Base-by-base conservation (phyloP, 2,113 vertebrate species). In the Mola mola region DNA sequence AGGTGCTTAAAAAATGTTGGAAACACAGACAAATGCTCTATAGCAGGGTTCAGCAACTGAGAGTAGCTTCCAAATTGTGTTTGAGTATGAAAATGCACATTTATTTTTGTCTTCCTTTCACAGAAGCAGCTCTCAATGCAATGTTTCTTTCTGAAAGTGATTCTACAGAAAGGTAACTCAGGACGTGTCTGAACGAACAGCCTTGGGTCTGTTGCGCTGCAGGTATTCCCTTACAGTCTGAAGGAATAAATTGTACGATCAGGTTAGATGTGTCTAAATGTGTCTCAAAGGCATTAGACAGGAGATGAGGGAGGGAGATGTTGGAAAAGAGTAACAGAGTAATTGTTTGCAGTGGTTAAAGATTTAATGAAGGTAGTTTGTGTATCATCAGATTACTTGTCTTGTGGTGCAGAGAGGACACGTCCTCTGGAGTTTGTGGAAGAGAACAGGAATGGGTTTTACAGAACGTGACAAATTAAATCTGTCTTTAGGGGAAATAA, bases 321-420 rank as follows among this genome's bases (percentile, higher is more conserved):
- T 12, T 29, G 55, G 57, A 57, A 79, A 79, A 72, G 61, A 46
- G 78, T 72, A 71, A 65, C 26, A 57, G 63, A 44, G 80, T 86
- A 81, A 86, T 81, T 82, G 83, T 82, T 66, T 51, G 37, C 48
- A 46, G 80, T 9, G 49, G 62, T 72, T 84, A 61, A 87, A 87
- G 75, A 75, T 84, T 90, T 82, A 82, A 90, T 88, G 79, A 81
- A 38, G 72, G 65, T 56, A 62, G 66, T 55, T 48, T 75, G 38
- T 38, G 63, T 28, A 22, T 66, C 36, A 4, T 87, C 20, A 34
- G 70, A 49, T 84, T 75, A 67, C 72, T 49, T 12, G 42, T 26
- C 16, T 8, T 42, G 24, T 2, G 31, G 47, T 19, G 42, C 17
- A 21, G 16, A 59, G 24, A 34, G 34, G 20, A 11, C 50, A 28